Conservation (phyloP, 2,797 vertebrate genomes). For the Rhinogobio ventralis region DNA sequence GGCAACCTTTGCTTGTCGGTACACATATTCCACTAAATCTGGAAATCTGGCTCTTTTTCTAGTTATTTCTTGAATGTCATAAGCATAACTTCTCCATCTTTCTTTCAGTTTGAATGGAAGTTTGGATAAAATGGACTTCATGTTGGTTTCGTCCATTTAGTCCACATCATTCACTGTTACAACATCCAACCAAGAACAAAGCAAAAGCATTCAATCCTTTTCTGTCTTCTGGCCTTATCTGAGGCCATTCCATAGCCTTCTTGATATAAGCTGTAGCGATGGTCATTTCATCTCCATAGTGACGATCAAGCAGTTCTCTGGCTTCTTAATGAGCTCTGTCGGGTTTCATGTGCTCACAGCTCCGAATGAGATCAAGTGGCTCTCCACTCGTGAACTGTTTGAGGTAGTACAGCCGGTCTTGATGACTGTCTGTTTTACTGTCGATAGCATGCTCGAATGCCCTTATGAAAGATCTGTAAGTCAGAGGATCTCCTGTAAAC, state of each 20-base stretch:
- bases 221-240: constrained; percentile 13
- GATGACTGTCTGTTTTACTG: neutral
- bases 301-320: constrained; percentile 1
- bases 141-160: constrained; percentile 25
- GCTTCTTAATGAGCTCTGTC: constrained; percentile 8
- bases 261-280: constrained; percentile 34
- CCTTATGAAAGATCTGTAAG: neutral
- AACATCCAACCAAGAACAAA: constrained; percentile 38
- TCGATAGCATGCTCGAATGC: neutral
- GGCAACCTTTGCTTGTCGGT: neutral
- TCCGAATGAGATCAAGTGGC: neutral
- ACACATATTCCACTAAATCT: neutral
- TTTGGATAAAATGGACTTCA: constrained; percentile 27
- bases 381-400: constrained; percentile 7
- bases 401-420: neutral
- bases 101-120: constrained; percentile 39
- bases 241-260: constrained; percentile 29
- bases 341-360: neutral
- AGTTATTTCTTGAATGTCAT: constrained; percentile 28
- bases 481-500: neutral
- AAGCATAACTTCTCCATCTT: constrained; percentile 26
- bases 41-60: neutral
- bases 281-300: constrained; percentile 25
- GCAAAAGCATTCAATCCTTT: constrained; percentile 31
- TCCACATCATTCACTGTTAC: constrained; percentile 8